Conservation (phyloP, 2,113 vertebrate species). For the Cottus gobio region DNA sequence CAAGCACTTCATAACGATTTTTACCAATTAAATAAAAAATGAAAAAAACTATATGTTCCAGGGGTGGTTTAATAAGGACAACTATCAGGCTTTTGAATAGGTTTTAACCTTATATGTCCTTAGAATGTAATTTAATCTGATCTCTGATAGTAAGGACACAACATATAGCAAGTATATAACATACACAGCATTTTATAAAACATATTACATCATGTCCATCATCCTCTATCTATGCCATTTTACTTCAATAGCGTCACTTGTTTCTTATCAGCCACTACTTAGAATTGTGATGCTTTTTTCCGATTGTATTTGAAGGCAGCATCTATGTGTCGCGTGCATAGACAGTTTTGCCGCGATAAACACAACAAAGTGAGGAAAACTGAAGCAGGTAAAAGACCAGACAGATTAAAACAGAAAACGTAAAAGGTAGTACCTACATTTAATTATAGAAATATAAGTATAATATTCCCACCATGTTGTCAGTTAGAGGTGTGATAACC, state of each 20-base stretch:
- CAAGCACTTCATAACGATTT: not conserved
- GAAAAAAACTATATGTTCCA: no score
- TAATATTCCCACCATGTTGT: not conserved
- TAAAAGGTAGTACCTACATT: not conserved
- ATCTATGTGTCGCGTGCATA: not conserved
- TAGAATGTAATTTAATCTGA: not conserved
- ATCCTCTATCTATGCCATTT: not conserved
- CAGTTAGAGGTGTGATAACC: not conserved
- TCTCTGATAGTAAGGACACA: no score
- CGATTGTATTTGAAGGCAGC: constrained; percentile 29
- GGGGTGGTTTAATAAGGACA: not conserved
- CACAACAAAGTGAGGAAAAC: not conserved
- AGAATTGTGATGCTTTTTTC: not conserved
- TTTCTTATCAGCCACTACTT: not conserved
- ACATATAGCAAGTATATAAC: not conserved
- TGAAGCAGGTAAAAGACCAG: not conserved
- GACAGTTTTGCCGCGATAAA: not conserved
- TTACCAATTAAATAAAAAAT: no score
- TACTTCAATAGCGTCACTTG: no score
- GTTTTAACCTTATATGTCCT: not conserved
- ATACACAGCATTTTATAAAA: not conserved
- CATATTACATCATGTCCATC: not conserved
- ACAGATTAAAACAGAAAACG: not conserved
- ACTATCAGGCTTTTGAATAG: not conserved
- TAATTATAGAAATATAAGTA: not conserved